Evolutionary conservation across 2,113 vertebrate genomes (phyloP).

Genomic region (Gobio gobio): DNA sequence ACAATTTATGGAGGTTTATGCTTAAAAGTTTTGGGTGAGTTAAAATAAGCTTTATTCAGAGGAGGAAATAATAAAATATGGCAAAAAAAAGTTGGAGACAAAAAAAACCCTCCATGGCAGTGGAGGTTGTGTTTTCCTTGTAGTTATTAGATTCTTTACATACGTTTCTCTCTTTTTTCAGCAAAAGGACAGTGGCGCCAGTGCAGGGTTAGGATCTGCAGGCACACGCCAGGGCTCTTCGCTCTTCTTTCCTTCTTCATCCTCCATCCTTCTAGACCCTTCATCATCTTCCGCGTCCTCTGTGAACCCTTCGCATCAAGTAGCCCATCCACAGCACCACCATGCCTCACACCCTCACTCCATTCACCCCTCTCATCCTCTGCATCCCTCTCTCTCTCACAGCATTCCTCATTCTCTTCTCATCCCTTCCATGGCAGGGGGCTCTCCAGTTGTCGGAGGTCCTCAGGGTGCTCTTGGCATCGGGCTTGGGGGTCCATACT

Average conservation of each 20-base stretch:
- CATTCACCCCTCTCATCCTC: constrained; percentile 71
- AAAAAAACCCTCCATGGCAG: no score
- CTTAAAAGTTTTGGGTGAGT: background rate
- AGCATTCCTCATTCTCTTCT: constrained; percentile 80
- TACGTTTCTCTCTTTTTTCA: constrained; percentile 61
- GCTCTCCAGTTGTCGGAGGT: constrained; percentile 72
- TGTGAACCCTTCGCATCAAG: constrained; percentile 68
- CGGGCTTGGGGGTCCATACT: constrained; percentile 92
- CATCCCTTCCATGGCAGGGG: constrained; percentile 83
- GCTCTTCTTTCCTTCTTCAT: constrained; percentile 79
- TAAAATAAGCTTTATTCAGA: no score
- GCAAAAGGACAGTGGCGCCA: constrained; percentile 72
- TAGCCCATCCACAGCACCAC: constrained; percentile 72
- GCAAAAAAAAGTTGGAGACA: no score
- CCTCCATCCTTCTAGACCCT: constrained; percentile 77
- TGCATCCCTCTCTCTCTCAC: constrained; percentile 75
- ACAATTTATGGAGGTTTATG: background rate
- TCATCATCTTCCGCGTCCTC: constrained; percentile 73
- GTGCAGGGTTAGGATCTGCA: constrained; percentile 54
- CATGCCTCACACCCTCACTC: constrained; percentile 69
- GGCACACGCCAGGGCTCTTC: constrained; percentile 74
- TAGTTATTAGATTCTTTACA: constrained; percentile 10
- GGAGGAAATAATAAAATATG: no score
- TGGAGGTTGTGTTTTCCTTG: background rate
- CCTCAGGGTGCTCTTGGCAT: constrained; percentile 80